Conservation (phyloP, 2,797 vertebrate species). For the Myotis vivesi region DNA sequence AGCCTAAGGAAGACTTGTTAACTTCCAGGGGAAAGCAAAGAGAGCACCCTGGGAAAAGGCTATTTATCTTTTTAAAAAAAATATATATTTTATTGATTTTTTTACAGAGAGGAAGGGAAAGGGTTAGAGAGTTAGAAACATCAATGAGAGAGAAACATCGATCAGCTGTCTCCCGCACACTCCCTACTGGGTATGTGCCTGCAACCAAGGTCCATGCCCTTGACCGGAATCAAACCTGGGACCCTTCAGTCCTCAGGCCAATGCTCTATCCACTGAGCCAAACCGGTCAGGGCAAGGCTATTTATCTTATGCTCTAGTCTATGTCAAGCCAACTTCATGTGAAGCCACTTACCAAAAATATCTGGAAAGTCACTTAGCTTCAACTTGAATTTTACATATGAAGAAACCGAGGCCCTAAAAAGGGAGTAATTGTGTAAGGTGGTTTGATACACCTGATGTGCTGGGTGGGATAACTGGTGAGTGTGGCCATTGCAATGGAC, state of each 20-base stretch:
- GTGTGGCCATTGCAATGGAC: too few relatives aligned
- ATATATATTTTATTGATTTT: too few relatives aligned
- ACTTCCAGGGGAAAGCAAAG: not conserved
- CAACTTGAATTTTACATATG: not conserved
- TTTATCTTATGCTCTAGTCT: not conserved
- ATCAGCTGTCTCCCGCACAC: too few relatives aligned
- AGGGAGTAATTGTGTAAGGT: not conserved
- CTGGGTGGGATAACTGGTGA: not conserved
- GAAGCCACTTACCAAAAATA: not conserved
- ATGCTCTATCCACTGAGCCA: too few relatives aligned
- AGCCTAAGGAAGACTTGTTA: not conserved
- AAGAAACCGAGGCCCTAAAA: not conserved
- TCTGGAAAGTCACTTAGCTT: not conserved
- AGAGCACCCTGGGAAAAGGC: not conserved
- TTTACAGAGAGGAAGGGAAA: too few relatives aligned
- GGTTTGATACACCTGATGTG: not conserved
- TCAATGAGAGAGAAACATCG: too few relatives aligned
- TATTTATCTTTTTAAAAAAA: not conserved
- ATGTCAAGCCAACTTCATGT: not conserved
- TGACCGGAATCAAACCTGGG: too few relatives aligned
- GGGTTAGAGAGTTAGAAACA: too few relatives aligned
- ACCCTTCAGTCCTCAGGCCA: too few relatives aligned
- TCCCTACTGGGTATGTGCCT: too few relatives aligned
- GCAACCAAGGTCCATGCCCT: too few relatives aligned
- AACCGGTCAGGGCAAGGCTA: not conserved